A percentile compares a stretch with the other conserved stretches of the same genome.
Evolutionary conservation across 2,797 vertebrate genomes (phyloP).

Genomic region (Monodelphis domestica): DNA sequence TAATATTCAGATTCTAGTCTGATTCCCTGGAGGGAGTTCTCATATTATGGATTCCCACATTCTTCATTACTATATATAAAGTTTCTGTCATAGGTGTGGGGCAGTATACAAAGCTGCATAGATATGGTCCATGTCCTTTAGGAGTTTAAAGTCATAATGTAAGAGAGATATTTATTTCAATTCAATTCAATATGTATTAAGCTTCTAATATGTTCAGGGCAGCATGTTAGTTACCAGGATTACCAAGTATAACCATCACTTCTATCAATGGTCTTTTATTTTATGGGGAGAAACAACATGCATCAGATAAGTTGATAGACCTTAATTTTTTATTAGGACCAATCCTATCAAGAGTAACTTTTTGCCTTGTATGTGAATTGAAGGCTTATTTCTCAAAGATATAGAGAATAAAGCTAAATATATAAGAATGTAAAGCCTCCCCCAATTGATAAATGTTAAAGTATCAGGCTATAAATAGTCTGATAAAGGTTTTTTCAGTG

Average conservation of each 20-base stretch:
- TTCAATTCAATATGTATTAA: background rate
- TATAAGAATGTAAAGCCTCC: too few relatives aligned
- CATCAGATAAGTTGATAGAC: background rate
- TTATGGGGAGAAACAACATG: background rate
- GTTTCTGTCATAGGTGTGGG: background rate
- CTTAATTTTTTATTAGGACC: too few relatives aligned
- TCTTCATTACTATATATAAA: background rate
- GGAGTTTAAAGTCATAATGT: background rate
- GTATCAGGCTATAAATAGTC: too few relatives aligned
- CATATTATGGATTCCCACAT: background rate
- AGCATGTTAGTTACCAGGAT: background rate
- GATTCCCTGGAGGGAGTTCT: background rate
- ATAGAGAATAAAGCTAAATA: too few relatives aligned
- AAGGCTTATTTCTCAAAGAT: too few relatives aligned
- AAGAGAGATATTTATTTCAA: background rate
- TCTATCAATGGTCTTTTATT: background rate
- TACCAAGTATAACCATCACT: background rate
- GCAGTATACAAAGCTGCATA: background rate
- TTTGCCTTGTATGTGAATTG: too few relatives aligned
- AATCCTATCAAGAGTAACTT: too few relatives aligned
- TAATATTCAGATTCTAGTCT: background rate
- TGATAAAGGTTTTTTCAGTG: too few relatives aligned
- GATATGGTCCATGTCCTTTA: background rate
- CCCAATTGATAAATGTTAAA: too few relatives aligned
- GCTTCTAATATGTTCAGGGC: background rate